A percentile compares a stretch with the other conserved stretches of the same genome.
Evolutionary conservation across 2,113 vertebrate species (phyloP).

Genomic region (Entelurus aequoreus): DNA sequence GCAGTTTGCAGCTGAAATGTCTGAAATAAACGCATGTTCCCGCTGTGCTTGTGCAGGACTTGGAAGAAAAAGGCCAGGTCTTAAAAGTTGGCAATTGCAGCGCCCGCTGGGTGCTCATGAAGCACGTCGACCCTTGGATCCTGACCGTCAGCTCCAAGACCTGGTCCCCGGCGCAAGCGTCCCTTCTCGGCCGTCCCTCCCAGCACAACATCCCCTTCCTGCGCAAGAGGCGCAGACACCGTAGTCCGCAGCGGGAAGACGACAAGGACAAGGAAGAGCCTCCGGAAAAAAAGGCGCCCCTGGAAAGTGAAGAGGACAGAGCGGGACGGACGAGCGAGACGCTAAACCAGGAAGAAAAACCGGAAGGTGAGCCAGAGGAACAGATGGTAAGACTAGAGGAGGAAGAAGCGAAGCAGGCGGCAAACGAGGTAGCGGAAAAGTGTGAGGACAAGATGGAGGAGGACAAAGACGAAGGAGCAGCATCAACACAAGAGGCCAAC

Average conservation of each 20-base stretch:
- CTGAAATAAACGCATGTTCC: neutral
- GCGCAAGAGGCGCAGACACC: conserved; percentile 32
- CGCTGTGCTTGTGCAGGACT: conserved; percentile 29
- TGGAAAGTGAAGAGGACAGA: neutral
- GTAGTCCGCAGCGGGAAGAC: conserved; percentile 1
- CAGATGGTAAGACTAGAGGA: conserved; percentile 1
- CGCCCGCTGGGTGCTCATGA: conserved; percentile 47
- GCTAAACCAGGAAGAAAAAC: neutral
- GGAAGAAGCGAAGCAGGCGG: neutral
- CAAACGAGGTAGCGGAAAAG: neutral
- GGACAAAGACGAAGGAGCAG: neutral
- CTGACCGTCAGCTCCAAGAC: conserved; percentile 41
- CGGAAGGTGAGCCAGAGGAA: conserved; percentile 1
- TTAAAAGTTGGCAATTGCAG: conserved; percentile 38
- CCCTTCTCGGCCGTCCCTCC: neutral
- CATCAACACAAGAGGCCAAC: neutral
- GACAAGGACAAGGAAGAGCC: conserved; percentile 13
- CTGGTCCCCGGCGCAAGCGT: neutral
- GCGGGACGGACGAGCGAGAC: neutral
- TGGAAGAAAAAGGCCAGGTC: conserved; percentile 45
- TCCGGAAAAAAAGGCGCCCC: conserved; percentile 2
- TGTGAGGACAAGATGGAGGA: neutral
- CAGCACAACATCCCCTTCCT: conserved; percentile 32
- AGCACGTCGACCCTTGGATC: conserved; percentile 54
- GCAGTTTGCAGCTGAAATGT: too few relatives aligned